Evolutionary conservation across 2,888 invertebrate species (phyloP), one percentile per base, ranked within the genome.

Genomic region (Tiliacea citrago): DNA sequence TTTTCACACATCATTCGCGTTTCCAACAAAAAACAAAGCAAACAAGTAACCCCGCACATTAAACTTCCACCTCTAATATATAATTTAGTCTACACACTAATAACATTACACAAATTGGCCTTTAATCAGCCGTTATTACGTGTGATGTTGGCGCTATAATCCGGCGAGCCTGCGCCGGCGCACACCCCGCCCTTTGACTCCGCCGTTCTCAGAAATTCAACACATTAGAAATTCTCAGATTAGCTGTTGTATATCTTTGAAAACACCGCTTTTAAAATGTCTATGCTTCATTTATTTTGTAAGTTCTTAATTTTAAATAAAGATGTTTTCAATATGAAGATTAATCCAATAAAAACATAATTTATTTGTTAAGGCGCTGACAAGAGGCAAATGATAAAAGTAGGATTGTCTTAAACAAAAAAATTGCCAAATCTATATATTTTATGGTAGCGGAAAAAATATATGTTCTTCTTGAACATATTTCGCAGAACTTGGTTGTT

Each of bases 151-250:
- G 85, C 85, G 81, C 69, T 85, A 69, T 81, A 77, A 86, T 88
- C 86, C 79, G 76, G 73, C 60, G 79, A 84, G 75, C 71, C 77
- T 79, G 85, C 85, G 82, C 80, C 79, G 81, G 82, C 85, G 81
- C 81, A 78, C 73, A 88, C 67, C 77, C 79, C 88, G 89, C 90
- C 88, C 89, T 91, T 90, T 89, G 90, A 91, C 90, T 88, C 79
- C 68, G 77, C 83, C 67, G 71, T 81, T 87, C 86, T 85, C 60
- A 83, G 87, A 88, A 88, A 77, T 77, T 69, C 61, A 70, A 73
- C 77, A 73, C 74, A 75, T 83, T 80, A 79, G 66, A 82, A 68
- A 61, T 74, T 77, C 67, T 73, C 68, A 58, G 53, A 81, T 82
- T 75, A 77, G 47, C 29, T 63, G 55, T 68, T 67, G 69, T 72